phyloP scores from a whole-genome alignment of 2,113 vertebrate species.

The Delphinus delphis region DNA sequence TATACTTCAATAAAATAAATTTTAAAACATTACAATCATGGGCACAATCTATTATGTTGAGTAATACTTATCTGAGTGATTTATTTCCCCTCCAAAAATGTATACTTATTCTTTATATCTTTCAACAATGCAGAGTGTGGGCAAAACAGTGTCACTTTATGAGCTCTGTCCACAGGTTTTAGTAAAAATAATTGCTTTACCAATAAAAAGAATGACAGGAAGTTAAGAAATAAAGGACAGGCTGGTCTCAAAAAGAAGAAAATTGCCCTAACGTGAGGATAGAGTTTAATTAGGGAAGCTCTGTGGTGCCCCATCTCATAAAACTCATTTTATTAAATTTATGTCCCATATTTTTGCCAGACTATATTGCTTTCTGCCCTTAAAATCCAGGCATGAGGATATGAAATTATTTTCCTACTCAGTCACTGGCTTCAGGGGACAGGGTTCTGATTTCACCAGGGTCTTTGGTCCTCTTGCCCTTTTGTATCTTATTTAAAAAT shows the following conservation, averaged over 20 bases:
- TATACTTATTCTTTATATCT: slow-evolving; percentile 7
- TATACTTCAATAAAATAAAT: not conserved
- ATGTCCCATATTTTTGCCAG: slow-evolving; percentile 65
- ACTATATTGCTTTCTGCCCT: slow-evolving; percentile 76
- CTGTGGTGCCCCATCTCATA: slow-evolving; percentile 62
- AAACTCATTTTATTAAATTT: slow-evolving; percentile 81
- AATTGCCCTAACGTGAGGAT: slow-evolving; percentile 52
- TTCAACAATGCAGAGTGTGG: not conserved
- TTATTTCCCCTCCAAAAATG: not conserved
- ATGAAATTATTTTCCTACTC: slow-evolving; percentile 75
- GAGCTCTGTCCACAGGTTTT: slow-evolving; percentile 48
- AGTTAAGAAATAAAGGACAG: slow-evolving; percentile 65
- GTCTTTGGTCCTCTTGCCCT: slow-evolving; percentile 65
- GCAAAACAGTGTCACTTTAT: slow-evolving; percentile 55
- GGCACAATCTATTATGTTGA: not conserved
- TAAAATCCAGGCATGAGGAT: slow-evolving; percentile 75
- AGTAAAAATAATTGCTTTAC: slow-evolving; percentile 67
- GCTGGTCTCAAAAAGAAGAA: slow-evolving; percentile 55
- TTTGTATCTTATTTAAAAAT: slow-evolving; percentile 71
- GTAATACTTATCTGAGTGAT: not conserved
- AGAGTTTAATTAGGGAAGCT: slow-evolving; percentile 74
- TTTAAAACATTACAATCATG: not conserved
- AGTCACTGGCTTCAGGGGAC: slow-evolving; percentile 74
- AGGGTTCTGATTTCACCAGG: slow-evolving; percentile 62
- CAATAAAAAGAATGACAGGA: slow-evolving; percentile 64